A percentile compares a stretch with the other conserved stretches of the same genome.
phyloP scores from a whole-genome alignment of 2,888 invertebrate genomes.

The Blomia tropicalis region DNA sequence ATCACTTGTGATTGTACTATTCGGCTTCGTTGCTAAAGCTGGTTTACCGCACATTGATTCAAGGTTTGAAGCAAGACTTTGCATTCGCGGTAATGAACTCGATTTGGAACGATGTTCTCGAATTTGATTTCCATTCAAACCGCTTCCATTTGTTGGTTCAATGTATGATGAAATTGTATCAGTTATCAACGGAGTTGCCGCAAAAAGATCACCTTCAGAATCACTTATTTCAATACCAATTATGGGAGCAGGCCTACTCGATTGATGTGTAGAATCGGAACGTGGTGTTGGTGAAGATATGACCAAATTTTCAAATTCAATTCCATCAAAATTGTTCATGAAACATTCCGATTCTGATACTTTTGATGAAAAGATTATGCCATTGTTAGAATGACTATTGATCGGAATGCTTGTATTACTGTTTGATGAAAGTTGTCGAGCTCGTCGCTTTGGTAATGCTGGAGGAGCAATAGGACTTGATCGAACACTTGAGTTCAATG shows the following conservation, averaged over 20 bases:
- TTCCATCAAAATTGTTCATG: neutral
- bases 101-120: neutral
- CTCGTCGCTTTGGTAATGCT: neutral
- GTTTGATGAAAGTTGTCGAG: neutral
- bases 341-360: neutral
- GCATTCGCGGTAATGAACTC: constrained; percentile 1
- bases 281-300: constrained; percentile 4
- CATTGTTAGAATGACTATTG: neutral
- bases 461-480: neutral
- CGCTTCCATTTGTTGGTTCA: neutral
- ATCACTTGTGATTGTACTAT: neutral
- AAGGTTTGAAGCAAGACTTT: neutral
- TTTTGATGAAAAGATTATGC: neutral
- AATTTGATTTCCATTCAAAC: neutral
- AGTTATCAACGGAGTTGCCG: neutral
- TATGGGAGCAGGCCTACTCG: neutral
- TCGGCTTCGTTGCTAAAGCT: neutral
- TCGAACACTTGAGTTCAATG: neutral
- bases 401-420: neutral
- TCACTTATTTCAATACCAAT: constrained; percentile 12
- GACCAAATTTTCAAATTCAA: constrained; percentile 9
- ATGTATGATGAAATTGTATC: neutral
- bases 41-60: neutral
- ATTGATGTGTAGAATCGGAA: neutral
- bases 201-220: neutral